These are phyloP conservation scores for Neostethus bicornis DNA, from an alignment of 2,797 vertebrate species.

Conservation along the genomic window DNA sequence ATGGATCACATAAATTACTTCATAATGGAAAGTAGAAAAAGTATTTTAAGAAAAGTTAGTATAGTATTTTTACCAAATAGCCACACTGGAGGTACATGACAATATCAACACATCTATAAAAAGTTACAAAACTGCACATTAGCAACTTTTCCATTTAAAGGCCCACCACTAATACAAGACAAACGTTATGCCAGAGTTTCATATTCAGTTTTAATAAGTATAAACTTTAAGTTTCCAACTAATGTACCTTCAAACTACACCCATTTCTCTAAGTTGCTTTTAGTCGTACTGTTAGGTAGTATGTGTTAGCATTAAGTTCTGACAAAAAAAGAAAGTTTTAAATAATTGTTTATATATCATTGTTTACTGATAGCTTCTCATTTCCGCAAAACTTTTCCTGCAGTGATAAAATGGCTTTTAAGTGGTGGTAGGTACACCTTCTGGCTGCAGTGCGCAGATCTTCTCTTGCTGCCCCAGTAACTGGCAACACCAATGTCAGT, in stretches of 20 bases:
- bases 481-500: slow-evolving; percentile 42
- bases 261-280: not conserved
- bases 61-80: no score
- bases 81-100: no score
- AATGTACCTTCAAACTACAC: not conserved
- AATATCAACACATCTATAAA: no score
- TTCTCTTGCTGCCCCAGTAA: slow-evolving; percentile 26
- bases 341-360: no score
- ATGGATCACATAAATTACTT: not conserved
- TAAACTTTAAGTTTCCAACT: not conserved
- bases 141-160: no score
- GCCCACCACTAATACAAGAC: no score
- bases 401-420: slow-evolving; percentile 50
- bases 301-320: not conserved
- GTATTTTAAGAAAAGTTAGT: no score
- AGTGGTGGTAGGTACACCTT: slow-evolving; percentile 6
- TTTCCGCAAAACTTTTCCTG: slow-evolving; percentile 39
- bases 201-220: no score
- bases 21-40: not conserved
- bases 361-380: slow-evolving; percentile 51
- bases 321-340: not conserved
- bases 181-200: no score
- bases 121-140: no score
- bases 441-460: slow-evolving; percentile 11
- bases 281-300: not conserved